Evolutionary conservation across 2,797 vertebrate genomes (phyloP), one percentile per base, ranked within the genome.

Genomic region (Sebastes trivittatus): DNA sequence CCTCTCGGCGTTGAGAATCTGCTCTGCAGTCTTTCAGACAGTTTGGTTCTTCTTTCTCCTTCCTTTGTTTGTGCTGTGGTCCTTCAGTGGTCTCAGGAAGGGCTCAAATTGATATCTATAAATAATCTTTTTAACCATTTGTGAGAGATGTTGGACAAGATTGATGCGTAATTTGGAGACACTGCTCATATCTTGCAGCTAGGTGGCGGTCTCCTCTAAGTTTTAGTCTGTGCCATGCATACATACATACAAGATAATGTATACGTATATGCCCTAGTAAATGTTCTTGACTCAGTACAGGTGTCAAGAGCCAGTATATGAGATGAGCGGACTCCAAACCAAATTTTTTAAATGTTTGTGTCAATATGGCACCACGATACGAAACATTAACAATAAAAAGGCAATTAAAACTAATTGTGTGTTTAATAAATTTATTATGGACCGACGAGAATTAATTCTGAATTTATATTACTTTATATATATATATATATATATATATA

Each of bases 191-290:
- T 72, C 9, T 68, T 36, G 42, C 81, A 29, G 32, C 87, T 72
- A 90, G 88, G 60, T 72, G 89, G 74, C 82, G 55, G 22, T 66
- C 3, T 66, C 0, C 1, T 55, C n/a, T 14, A 5, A 3, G 4
- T 27, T 81, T 69, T 22, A 66, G 9, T 34, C 34, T 2, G 10
- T 36, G 34, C 34, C 7, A 1, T 23, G 4, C 34, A 34, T 2
- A 2, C 1, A 11, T 4, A 6, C 4, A n/a, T n/a, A 38, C 2
- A 55, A 4, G 2, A 30, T 16, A 59, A 7, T n/a, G 11, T 42
- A 4, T 1, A 5, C 22, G 1, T 1, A 5, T 9, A 3, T 56
- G 7, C 1, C 2, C 11, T 4, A 29, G 23, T 4, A 8, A 29
- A 58, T 20, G 5, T 38, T n/a, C 2, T 30, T 54, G 7, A 55